These are phyloP conservation scores for Corbicula japonica DNA, from an alignment of 2,888 invertebrate species.

Conservation along the genomic window DNA sequence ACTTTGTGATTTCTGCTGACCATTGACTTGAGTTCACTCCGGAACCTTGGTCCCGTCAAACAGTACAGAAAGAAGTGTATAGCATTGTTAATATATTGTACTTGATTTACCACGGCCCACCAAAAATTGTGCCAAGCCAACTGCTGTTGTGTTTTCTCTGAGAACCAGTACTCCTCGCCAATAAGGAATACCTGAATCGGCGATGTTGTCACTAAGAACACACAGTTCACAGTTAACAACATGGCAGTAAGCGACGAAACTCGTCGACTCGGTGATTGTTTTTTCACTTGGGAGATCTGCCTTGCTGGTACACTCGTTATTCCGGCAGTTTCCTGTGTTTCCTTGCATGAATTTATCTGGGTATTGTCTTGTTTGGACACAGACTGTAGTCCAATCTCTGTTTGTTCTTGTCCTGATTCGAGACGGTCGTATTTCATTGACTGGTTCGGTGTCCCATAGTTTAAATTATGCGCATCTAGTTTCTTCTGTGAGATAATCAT, in stretches of 20 bases:
- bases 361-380: not conserved
- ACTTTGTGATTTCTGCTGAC: slow-evolving; percentile 49
- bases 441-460: not conserved
- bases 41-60: slow-evolving; percentile 76
- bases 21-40: slow-evolving; percentile 69
- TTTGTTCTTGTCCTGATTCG: not conserved
- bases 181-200: slow-evolving; percentile 78
- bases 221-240: slow-evolving; percentile 74
- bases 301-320: slow-evolving; percentile 3
- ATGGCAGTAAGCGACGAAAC: slow-evolving; percentile 72
- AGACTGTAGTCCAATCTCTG: not conserved
- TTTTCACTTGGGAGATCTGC: slow-evolving; percentile 8
- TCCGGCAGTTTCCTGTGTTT: not conserved
- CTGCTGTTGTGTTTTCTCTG: slow-evolving; percentile 42
- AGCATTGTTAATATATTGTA: slow-evolving; percentile 80
- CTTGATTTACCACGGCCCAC: slow-evolving; percentile 78
- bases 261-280: slow-evolving; percentile 7
- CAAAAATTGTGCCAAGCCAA: slow-evolving; percentile 69
- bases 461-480: slow-evolving; percentile 47
- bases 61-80: slow-evolving; percentile 80
- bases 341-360: no score
- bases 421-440: not conserved
- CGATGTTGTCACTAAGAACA: slow-evolving; percentile 76
- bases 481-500: slow-evolving; percentile 62
- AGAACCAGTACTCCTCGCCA: slow-evolving; percentile 70